These are phyloP conservation scores for Stegophylla sp. DNA, from an alignment of 2,888 invertebrate species.

Conservation along the genomic window DNA sequence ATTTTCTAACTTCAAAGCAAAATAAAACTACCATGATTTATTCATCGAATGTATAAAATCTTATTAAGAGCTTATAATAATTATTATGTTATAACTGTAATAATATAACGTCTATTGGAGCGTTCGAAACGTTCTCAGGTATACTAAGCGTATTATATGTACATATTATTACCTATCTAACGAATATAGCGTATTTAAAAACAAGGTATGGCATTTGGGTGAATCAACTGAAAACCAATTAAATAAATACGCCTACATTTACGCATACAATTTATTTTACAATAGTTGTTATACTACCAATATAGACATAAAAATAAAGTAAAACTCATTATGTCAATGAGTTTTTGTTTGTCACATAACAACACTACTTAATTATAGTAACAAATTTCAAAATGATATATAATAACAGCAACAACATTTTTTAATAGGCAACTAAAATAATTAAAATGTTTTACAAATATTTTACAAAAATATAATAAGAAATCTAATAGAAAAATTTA, in stretches of 20 bases:
- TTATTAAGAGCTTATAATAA: too few species aligned
- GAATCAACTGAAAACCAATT: slow-evolving; percentile 25
- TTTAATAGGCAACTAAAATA: neutral
- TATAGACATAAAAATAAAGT: neutral
- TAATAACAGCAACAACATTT: neutral
- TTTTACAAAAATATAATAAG: too few species aligned
- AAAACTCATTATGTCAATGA: slow-evolving; percentile 4
- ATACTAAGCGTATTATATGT: neutral
- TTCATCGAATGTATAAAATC: neutral
- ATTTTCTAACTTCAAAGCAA: neutral
- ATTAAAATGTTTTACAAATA: neutral
- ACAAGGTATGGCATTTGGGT: slow-evolving; percentile 1
- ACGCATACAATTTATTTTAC: neutral
- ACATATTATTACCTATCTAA: neutral
- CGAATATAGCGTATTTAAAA: neutral
- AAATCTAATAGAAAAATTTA: too few species aligned
- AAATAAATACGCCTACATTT: neutral
- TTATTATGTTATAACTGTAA: neutral
- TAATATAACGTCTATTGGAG: too few species aligned
- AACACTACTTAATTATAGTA: neutral
- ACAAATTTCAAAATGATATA: neutral
- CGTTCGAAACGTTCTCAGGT: neutral
- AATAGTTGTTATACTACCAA: slow-evolving; percentile 6
- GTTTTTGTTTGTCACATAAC: neutral
- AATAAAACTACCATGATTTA: neutral